These are phyloP conservation scores for Aphelinus certus DNA, from an alignment of 1,140 invertebrate species.

Conservation along the genomic window DNA sequence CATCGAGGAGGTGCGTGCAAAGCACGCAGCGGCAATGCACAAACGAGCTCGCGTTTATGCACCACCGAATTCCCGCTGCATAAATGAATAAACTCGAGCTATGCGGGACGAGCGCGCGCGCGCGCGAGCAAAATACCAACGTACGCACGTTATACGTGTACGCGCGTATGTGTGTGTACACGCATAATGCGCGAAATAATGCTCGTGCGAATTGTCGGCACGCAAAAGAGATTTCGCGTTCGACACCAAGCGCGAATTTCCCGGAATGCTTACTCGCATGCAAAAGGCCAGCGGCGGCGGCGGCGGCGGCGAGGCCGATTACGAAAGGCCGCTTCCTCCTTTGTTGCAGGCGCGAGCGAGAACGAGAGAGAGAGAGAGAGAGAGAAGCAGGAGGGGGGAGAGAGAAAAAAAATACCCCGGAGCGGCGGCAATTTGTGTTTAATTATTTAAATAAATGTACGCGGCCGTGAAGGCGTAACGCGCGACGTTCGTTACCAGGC, in stretches of 20 bases:
- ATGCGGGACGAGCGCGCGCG: too few relatives aligned
- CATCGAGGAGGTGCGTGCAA: too few relatives aligned
- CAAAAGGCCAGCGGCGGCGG: not conserved
- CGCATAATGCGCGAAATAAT: not conserved
- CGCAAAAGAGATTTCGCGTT: conserved; percentile 47
- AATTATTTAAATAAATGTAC: conserved; percentile 64
- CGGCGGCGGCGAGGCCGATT: not conserved
- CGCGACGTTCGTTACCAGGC: conserved; percentile 59
- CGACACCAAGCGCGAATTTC: conserved; percentile 54
- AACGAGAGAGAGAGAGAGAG: conserved; percentile 36
- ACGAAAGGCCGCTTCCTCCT: not conserved
- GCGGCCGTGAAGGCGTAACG: conserved; percentile 50
- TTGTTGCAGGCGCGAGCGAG: too few relatives aligned
- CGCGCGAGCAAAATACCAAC: too few relatives aligned
- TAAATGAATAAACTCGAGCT: not conserved
- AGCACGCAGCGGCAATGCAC: too few relatives aligned
- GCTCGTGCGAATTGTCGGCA: conserved; percentile 2
- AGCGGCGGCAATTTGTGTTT: conserved; percentile 57
- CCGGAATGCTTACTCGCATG: conserved; percentile 58
- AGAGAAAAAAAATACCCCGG: conserved; percentile 26
- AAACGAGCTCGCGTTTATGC: too few relatives aligned
- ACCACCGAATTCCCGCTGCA: not conserved
- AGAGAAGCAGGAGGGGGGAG: conserved; percentile 33
- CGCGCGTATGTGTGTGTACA: not conserved
- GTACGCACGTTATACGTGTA: not conserved